Evolutionary conservation across 2,888 invertebrate species (phyloP).

Genomic region (Dolichopus griseipennis): DNA sequence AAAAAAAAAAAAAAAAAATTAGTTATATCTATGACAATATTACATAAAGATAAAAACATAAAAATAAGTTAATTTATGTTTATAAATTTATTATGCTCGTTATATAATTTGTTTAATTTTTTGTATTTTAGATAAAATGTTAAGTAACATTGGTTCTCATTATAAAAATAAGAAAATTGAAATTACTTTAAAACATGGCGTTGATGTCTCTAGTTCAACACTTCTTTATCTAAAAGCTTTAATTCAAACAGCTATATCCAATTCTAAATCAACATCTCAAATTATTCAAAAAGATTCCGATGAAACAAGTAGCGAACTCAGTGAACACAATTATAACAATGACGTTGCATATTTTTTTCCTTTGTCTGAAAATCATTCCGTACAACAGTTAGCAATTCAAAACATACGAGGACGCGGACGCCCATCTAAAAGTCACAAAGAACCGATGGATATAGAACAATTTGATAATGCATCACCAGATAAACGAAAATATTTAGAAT

Average conservation of each 20-base stretch:
- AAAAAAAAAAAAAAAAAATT: too few species aligned
- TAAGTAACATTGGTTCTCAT: not conserved
- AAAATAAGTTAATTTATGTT: too few species aligned
- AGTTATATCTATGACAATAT: too few species aligned
- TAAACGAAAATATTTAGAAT: not conserved
- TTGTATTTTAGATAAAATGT: not conserved
- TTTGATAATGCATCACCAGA: not conserved
- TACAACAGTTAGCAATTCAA: not conserved
- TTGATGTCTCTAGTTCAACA: not conserved
- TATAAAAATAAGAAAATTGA: not conserved
- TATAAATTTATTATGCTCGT: too few species aligned
- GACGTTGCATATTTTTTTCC: not conserved
- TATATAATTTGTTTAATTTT: too few species aligned
- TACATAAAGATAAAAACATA: too few species aligned
- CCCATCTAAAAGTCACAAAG: not conserved
- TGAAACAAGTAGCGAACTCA: not conserved
- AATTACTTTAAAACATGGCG: not conserved
- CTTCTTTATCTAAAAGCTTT: not conserved
- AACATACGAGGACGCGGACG: not conserved
- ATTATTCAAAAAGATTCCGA: not conserved
- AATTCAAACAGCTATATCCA: not conserved
- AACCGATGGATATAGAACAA: not conserved
- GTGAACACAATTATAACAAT: not conserved
- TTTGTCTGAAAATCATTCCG: not conserved
- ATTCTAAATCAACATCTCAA: not conserved